Conservation (phyloP, 2,888 invertebrate species). For the Tenthredo amoena region DNA sequence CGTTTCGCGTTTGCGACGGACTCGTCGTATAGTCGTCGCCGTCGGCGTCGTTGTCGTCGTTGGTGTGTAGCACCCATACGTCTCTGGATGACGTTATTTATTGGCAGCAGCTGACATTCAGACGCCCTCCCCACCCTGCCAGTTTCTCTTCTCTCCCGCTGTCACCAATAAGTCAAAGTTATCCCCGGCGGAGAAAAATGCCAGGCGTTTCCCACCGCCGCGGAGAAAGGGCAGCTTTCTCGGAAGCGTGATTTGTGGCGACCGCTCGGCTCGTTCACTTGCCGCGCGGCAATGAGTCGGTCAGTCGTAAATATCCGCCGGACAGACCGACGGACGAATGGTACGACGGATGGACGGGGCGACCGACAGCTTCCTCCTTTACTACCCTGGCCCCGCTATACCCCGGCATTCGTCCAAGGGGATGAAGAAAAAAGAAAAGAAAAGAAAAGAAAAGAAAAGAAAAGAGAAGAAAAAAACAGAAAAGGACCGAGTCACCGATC, state of each 20-base stretch:
- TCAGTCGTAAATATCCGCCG: constrained; percentile 76
- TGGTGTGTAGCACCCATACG: constrained; percentile 68
- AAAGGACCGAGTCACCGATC: constrained; percentile 24
- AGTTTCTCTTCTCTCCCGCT: constrained; percentile 66
- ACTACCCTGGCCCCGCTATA: background rate
- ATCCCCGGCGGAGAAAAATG: constrained; percentile 78
- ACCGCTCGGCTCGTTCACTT: constrained; percentile 72
- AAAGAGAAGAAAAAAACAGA: constrained; percentile 57
- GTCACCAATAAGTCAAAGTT: constrained; percentile 78
- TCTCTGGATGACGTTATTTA: constrained; percentile 74
- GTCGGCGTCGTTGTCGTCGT: constrained; percentile 15
- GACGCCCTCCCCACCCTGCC: constrained; percentile 61
- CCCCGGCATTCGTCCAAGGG: constrained; percentile 39
- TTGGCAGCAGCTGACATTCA: constrained; percentile 75
- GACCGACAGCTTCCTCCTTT: constrained; percentile 56
- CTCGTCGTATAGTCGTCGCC: background rate
- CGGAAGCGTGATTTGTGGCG: constrained; percentile 76
- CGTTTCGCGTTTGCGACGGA: constrained; percentile 21
- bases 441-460: constrained; percentile 51
- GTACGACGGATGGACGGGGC: constrained; percentile 59
- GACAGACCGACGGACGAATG: constrained; percentile 58
- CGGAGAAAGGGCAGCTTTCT: constrained; percentile 76
- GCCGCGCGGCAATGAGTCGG: constrained; percentile 77
- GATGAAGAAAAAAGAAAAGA: constrained; percentile 53
- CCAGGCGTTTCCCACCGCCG: constrained; percentile 77